Percentiles rank a stretch among this genome's conserved stretches.
These are phyloP conservation scores for Drosophila lacertosa DNA, from an alignment of 1,140 invertebrate genomes.

Conservation along the genomic window DNA sequence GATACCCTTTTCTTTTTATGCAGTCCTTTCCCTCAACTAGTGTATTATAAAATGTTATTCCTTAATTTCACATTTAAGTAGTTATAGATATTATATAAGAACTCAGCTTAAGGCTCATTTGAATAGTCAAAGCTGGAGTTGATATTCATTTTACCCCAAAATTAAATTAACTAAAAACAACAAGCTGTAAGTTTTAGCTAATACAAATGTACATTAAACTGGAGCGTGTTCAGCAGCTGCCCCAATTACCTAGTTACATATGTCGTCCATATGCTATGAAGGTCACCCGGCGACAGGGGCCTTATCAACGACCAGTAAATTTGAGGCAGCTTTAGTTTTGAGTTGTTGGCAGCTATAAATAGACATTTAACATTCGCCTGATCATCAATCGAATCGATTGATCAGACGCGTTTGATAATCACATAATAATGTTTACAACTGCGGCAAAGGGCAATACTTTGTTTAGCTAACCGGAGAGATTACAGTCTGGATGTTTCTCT, in stretches of 20 bases:
- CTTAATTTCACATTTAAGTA: no score
- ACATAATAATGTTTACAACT: slow-evolving; percentile 3
- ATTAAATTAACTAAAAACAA: background rate
- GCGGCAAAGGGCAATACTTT: slow-evolving; percentile 14
- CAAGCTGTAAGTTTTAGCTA: background rate
- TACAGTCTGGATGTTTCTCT: background rate
- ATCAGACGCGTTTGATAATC: slow-evolving; percentile 11
- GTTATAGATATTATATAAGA: no score
- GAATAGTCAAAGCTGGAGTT: no score
- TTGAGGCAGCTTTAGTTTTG: slow-evolving; percentile 19
- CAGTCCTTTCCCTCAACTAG: no score
- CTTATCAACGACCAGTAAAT: slow-evolving; percentile 47
- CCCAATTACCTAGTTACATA: slow-evolving; percentile 37
- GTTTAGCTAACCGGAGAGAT: background rate
- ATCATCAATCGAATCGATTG: slow-evolving; percentile 21
- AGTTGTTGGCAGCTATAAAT: slow-evolving; percentile 33
- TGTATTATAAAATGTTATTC: no score
- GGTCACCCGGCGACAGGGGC: slow-evolving; percentile 33
- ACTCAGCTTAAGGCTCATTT: no score
- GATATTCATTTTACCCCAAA: no score
- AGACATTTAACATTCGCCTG: slow-evolving; percentile 22
- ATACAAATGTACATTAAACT: slow-evolving; percentile 25
- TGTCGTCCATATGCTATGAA: slow-evolving; percentile 26
- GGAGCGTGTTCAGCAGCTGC: slow-evolving; percentile 8
- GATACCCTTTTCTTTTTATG: no score